These are phyloP conservation scores for Delphinus delphis DNA, from an alignment of 2,113 vertebrate genomes.

Conservation along the genomic window DNA sequence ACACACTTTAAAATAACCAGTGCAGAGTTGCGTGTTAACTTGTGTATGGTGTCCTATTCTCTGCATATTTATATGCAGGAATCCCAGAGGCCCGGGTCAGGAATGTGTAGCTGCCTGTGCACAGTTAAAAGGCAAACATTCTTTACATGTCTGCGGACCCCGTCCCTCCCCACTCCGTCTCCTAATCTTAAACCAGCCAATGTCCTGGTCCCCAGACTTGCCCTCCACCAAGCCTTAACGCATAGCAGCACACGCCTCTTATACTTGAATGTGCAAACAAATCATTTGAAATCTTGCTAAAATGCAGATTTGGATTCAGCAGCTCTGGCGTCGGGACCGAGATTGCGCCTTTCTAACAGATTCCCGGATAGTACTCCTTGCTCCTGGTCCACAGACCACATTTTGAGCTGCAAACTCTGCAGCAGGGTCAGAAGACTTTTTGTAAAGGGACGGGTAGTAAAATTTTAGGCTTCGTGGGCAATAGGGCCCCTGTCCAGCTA, in stretches of 20 bases:
- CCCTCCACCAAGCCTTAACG: neutral
- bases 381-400: neutral
- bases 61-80: conserved; percentile 47
- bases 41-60: neutral
- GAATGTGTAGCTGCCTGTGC: neutral
- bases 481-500: neutral
- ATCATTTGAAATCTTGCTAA: neutral
- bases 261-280: neutral
- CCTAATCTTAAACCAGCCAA: neutral
- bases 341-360: neutral
- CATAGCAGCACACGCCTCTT: neutral
- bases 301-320: neutral
- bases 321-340: neutral
- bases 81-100: conserved; percentile 14
- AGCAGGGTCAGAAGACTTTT: neutral
- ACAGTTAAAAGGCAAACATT: conserved; percentile 32
- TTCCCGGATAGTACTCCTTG: neutral
- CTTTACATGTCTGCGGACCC: neutral
- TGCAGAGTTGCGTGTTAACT: neutral
- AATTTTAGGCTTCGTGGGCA: neutral
- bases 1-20: neutral
- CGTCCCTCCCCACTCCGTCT: neutral
- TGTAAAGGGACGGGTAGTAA: neutral
- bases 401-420: neutral
- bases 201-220: neutral